A percentile compares a stretch with the other conserved stretches of the same genome.
These are phyloP conservation scores for Zaprionus gabonicus DNA, from an alignment of 1,140 invertebrate species.

Conservation along the genomic window DNA sequence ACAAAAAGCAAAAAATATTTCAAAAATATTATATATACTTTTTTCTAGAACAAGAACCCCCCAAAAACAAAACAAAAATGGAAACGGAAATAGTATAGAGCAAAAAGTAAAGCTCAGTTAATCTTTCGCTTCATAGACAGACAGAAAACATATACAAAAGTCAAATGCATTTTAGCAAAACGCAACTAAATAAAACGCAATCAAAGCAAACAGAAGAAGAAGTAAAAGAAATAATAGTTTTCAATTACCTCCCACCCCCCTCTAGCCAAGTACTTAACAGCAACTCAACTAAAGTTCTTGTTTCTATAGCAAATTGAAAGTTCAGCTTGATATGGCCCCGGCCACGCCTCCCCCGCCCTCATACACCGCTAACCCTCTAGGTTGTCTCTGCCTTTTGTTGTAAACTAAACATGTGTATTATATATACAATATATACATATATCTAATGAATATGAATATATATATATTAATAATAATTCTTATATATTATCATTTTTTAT, in stretches of 20 bases:
- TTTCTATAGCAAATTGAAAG: conserved; percentile 30
- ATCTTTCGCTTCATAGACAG: conserved; percentile 55
- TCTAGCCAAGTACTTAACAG: conserved; percentile 64
- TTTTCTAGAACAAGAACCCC: conserved; percentile 45
- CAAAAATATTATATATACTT: conserved; percentile 70
- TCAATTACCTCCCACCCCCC: conserved; percentile 32
- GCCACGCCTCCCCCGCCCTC: not conserved
- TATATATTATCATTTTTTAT: conserved; percentile 67
- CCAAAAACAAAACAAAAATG: conserved; percentile 12
- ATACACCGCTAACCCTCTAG: conserved; percentile 60
- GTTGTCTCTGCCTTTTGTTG: conserved; percentile 80
- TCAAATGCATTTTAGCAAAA: conserved; percentile 49
- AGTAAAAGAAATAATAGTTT: conserved; percentile 25
- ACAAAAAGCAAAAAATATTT: conserved; percentile 64
- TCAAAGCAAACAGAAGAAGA: conserved; percentile 3
- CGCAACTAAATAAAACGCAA: not conserved
- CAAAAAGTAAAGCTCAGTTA: conserved; percentile 44
- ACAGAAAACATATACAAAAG: conserved; percentile 43
- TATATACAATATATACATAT: conserved; percentile 71
- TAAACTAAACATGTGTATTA: conserved; percentile 79
- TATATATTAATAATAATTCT: conserved; percentile 29
- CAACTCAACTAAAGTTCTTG: conserved; percentile 21
- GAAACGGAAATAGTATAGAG: conserved; percentile 38
- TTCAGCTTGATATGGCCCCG: conserved; percentile 35
- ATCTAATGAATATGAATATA: conserved; percentile 59